These are phyloP conservation scores for Archips xylosteana DNA, from an alignment of 2,888 invertebrate genomes.

Conservation along the genomic window DNA sequence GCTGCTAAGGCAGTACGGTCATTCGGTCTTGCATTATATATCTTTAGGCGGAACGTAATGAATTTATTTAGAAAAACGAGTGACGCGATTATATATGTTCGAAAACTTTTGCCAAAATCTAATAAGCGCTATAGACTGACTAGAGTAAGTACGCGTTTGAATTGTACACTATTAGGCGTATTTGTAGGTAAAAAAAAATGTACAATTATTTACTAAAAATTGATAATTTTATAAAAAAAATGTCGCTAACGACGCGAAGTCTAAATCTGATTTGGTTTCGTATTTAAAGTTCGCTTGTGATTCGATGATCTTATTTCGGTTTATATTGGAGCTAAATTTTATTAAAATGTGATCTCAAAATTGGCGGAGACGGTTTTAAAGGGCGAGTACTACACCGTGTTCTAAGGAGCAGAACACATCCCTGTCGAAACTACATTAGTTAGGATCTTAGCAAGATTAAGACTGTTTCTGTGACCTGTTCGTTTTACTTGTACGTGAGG, in stretches of 20 bases:
- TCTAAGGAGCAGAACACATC: slow-evolving; percentile 84
- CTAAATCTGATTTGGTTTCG: slow-evolving; percentile 71
- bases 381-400: slow-evolving; percentile 79
- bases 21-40: slow-evolving; percentile 63
- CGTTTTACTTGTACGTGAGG: slow-evolving; percentile 81
- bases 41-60: slow-evolving; percentile 60
- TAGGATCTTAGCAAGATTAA: slow-evolving; percentile 85
- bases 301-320: slow-evolving; percentile 77
- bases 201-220: slow-evolving; percentile 81
- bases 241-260: slow-evolving; percentile 65
- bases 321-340: slow-evolving; percentile 68
- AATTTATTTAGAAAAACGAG: slow-evolving; percentile 66
- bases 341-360: slow-evolving; percentile 46
- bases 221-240: slow-evolving; percentile 68
- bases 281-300: slow-evolving; percentile 73
- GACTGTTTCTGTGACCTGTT: slow-evolving; percentile 87
- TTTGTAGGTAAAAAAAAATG: slow-evolving; percentile 77
- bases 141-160: slow-evolving; percentile 83
- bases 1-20: slow-evolving; percentile 77
- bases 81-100: slow-evolving; percentile 60
- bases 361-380: slow-evolving; percentile 60
- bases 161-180: slow-evolving; percentile 85
- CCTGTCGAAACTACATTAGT: slow-evolving; percentile 83
- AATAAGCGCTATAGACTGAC: slow-evolving; percentile 86
- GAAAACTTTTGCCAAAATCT: slow-evolving; percentile 77